Percentiles rank a stretch among this genome's conserved stretches.
Conservation (phyloP, 2,888 invertebrate genomes). For the Himalopsyche kuldschensis region DNA sequence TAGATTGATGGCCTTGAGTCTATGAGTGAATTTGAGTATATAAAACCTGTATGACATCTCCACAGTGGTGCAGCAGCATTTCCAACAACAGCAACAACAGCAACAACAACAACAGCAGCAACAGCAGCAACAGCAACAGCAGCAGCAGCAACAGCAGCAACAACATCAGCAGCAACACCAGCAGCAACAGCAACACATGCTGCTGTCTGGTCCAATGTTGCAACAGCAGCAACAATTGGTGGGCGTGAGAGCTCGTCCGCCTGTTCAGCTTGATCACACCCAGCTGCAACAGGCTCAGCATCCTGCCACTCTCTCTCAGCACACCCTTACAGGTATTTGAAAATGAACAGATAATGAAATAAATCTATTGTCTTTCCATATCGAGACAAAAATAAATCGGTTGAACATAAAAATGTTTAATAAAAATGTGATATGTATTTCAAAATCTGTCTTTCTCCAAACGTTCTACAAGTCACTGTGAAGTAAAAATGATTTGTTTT, state of each 20-base stretch:
- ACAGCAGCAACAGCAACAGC: constrained; percentile 23
- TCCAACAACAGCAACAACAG: constrained; percentile 11
- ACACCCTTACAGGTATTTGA: neutral
- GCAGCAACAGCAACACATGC: constrained; percentile 25
- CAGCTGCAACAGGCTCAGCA: constrained; percentile 42
- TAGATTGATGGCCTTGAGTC: too few species aligned
- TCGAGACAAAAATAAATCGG: too few species aligned
- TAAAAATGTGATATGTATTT: too few species aligned
- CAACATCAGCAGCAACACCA: constrained; percentile 27
- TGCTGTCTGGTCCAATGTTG: constrained; percentile 23
- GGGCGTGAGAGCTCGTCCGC: constrained; percentile 48
- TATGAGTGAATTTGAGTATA: too few species aligned
- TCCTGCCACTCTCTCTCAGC: constrained; percentile 32
- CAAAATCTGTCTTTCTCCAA: neutral
- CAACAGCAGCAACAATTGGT: constrained; percentile 41
- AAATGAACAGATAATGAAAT: too few species aligned
- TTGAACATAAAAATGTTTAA: neutral
- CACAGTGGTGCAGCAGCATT: constrained; percentile 14
- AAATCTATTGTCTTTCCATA: too few species aligned
- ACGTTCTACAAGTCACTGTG: constrained; percentile 23
- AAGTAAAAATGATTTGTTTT: constrained; percentile 19
- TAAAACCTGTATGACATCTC: neutral
- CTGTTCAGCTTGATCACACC: constrained; percentile 40
- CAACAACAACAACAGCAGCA: constrained; percentile 29
- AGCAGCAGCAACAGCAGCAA: constrained; percentile 18